Percentiles rank a stretch among this genome's conserved stretches.
These are phyloP conservation scores for Pardalotus punctatus DNA, from an alignment of 2,113 vertebrate genomes.

Conservation along the genomic window DNA sequence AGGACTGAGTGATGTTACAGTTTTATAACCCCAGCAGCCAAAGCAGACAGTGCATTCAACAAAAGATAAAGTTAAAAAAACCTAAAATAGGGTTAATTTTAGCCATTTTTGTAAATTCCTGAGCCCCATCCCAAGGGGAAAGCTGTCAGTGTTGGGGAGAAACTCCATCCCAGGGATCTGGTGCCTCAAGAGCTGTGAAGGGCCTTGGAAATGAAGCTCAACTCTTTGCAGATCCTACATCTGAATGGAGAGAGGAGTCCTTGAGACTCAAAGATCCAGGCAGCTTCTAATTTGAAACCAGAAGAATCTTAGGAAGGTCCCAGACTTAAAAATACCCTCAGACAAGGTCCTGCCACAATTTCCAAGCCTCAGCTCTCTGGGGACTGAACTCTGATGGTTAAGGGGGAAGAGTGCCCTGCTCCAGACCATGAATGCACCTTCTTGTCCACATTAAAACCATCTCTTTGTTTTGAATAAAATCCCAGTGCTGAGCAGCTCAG, in stretches of 20 bases:
- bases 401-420: neutral
- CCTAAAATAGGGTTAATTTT: neutral
- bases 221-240: neutral
- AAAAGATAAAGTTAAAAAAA: neutral
- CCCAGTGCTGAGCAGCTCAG: conserved; percentile 11
- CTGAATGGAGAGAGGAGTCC: neutral
- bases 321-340: conserved; percentile 3
- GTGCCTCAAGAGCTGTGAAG: neutral
- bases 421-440: conserved; percentile 35
- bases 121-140: fast-evolving
- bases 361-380: neutral
- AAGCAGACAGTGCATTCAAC: neutral
- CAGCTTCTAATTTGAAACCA: neutral
- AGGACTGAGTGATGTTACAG: neutral
- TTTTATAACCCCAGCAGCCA: neutral
- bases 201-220: neutral
- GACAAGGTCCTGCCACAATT: neutral
- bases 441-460: conserved; percentile 5
- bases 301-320: neutral
- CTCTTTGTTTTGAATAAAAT: conserved; percentile 9
- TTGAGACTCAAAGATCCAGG: neutral
- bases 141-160: neutral
- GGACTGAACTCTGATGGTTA: neutral
- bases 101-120: neutral
- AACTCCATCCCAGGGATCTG: neutral